A percentile compares a stretch with the other conserved stretches of the same genome.
These are phyloP conservation scores for Centrocercus urophasianus DNA, from an alignment of 2,113 vertebrate genomes.

Conservation along the genomic window DNA sequence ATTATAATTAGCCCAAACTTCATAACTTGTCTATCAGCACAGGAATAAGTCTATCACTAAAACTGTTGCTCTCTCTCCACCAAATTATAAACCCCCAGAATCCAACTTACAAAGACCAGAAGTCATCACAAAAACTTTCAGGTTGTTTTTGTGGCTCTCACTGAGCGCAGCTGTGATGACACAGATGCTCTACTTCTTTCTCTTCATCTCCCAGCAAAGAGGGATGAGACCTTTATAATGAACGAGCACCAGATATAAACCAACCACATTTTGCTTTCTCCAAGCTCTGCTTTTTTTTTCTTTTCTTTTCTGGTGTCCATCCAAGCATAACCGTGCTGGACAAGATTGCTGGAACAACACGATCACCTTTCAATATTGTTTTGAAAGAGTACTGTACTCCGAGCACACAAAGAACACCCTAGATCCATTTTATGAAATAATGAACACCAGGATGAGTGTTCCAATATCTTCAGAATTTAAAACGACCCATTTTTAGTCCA, in stretches of 20 bases:
- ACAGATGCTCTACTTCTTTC: background rate
- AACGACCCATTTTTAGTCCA: constrained; percentile 54
- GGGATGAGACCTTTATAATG: background rate
- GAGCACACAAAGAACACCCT: background rate
- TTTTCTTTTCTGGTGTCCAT: background rate
- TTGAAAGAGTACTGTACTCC: constrained; percentile 10
- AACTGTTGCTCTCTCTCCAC: background rate
- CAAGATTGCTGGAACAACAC: constrained; percentile 9
- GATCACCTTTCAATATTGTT: background rate
- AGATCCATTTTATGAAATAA: constrained; percentile 66
- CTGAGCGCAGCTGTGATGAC: background rate
- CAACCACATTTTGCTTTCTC: background rate
- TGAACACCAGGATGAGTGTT: constrained; percentile 31
- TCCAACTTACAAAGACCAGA: background rate
- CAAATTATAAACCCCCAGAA: background rate
- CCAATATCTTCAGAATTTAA: constrained; percentile 39
- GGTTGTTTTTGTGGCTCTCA: background rate
- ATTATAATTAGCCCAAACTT: constrained; percentile 26
- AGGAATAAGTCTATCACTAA: constrained; percentile 12
- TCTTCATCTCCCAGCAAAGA: background rate
- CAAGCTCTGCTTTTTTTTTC: background rate
- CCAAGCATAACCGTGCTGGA: background rate
- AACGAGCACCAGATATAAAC: background rate
- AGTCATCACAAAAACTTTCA: background rate
- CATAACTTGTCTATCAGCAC: background rate